Percentiles rank a stretch among this genome's conserved stretches.
These are phyloP conservation scores for Capitulum mitella DNA, from an alignment of 2,888 invertebrate genomes.

Conservation along the genomic window DNA sequence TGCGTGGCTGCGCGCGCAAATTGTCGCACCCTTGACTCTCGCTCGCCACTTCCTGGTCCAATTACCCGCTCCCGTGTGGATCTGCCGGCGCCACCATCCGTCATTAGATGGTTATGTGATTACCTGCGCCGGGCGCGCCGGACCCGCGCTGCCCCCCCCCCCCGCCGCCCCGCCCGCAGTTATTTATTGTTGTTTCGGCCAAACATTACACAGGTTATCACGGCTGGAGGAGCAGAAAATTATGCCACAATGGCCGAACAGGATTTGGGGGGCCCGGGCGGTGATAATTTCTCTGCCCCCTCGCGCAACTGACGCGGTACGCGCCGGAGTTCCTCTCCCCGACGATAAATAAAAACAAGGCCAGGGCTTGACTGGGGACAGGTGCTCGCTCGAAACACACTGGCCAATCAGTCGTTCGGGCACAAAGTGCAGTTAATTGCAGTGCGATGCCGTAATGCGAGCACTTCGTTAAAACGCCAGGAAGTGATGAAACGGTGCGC, in stretches of 20 bases:
- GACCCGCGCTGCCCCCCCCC: neutral
- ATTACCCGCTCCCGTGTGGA: neutral
- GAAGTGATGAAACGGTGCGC: too few relatives aligned
- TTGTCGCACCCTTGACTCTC: conserved; percentile 19
- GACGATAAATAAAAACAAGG: conserved; percentile 9
- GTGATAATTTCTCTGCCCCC: neutral
- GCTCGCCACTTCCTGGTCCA: neutral
- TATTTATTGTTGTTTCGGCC: conserved; percentile 19
- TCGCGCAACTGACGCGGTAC: neutral
- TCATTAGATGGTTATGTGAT: conserved; percentile 1
- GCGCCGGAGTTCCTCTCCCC: neutral
- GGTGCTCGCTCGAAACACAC: neutral
- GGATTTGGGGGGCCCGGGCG: neutral
- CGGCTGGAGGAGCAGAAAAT: conserved; percentile 20
- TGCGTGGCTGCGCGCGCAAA: neutral
- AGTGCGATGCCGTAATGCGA: neutral
- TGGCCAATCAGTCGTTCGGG: neutral
- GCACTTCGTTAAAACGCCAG: neutral
- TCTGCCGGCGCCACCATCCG: neutral
- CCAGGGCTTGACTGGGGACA: neutral
- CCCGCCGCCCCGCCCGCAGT: neutral
- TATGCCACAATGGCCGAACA: neutral
- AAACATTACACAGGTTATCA: conserved; percentile 19
- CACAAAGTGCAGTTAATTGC: neutral
- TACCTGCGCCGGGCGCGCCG: neutral